These are phyloP conservation scores for Parotocinclus haroldoi DNA, from an alignment of 2,797 vertebrate species.

Conservation along the genomic window DNA sequence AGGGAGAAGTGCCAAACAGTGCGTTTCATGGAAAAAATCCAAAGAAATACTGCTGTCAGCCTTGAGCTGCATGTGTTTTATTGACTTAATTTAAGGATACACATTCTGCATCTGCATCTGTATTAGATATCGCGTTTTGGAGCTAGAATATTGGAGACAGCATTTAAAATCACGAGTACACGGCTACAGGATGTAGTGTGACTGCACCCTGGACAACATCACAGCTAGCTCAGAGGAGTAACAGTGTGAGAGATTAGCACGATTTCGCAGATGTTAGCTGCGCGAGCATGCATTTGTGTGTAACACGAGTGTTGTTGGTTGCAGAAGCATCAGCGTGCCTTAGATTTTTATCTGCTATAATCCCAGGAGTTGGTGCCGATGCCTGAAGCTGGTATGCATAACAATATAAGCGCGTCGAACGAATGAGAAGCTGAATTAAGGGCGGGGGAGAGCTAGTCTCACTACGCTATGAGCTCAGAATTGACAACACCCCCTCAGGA, in stretches of 20 bases:
- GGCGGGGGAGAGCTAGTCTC: no score
- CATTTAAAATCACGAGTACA: constrained; percentile 5
- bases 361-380: no score
- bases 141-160: not conserved
- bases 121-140: constrained; percentile 10
- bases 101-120: constrained; percentile 4
- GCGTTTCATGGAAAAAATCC: not conserved
- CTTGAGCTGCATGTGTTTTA: not conserved
- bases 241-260: constrained; percentile 4
- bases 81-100: not conserved
- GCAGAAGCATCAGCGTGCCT: no score
- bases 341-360: no score
- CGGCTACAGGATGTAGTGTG: not conserved
- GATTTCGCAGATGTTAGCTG: not conserved
- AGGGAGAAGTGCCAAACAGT: not conserved
- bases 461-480: no score
- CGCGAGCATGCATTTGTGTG: not conserved
- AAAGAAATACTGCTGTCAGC: not conserved
- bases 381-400: no score
- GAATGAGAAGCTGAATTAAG: no score
- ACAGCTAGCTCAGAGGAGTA: not conserved
- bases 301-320: no score
- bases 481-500: no score
- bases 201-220: constrained; percentile 15
- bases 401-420: no score